phyloP scores from a whole-genome alignment of 2,888 invertebrate genomes.

The Pocota personata region DNA sequence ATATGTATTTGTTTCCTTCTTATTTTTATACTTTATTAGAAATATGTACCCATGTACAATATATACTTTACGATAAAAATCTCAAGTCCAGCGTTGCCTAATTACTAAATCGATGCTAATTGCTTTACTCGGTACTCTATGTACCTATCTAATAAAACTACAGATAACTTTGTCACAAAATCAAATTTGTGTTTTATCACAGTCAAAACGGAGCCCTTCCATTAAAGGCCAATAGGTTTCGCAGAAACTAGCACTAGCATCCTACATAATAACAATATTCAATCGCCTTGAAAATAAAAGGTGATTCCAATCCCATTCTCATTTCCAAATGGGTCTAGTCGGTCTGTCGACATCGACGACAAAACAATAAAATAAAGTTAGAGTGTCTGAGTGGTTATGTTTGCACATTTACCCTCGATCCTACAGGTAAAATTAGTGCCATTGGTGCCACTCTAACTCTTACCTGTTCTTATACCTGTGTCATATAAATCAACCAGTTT shows the following conservation, averaged over 20 bases:
- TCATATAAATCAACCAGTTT: constrained; percentile 72
- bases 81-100: too few relatives aligned
- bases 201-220: background rate
- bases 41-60: too few relatives aligned
- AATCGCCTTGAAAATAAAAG: constrained; percentile 55
- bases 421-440: constrained; percentile 72
- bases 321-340: constrained; percentile 65
- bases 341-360: constrained; percentile 37
- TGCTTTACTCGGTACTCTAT: too few relatives aligned
- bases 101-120: too few relatives aligned
- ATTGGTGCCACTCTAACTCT: constrained; percentile 65
- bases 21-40: too few relatives aligned
- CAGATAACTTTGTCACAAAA: background rate
- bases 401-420: constrained; percentile 69
- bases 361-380: constrained; percentile 58
- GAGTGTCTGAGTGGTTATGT: constrained; percentile 68
- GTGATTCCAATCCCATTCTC: constrained; percentile 56
- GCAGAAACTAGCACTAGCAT: background rate
- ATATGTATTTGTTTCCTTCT: too few relatives aligned
- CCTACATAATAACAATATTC: constrained; percentile 15
- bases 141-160: background rate
- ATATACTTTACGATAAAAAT: too few relatives aligned
- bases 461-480: constrained; percentile 65
- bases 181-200: background rate
- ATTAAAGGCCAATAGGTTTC: constrained; percentile 1